These are phyloP conservation scores for Adelognathus sp. DNA, from an alignment of 2,888 invertebrate species.

Conservation along the genomic window DNA sequence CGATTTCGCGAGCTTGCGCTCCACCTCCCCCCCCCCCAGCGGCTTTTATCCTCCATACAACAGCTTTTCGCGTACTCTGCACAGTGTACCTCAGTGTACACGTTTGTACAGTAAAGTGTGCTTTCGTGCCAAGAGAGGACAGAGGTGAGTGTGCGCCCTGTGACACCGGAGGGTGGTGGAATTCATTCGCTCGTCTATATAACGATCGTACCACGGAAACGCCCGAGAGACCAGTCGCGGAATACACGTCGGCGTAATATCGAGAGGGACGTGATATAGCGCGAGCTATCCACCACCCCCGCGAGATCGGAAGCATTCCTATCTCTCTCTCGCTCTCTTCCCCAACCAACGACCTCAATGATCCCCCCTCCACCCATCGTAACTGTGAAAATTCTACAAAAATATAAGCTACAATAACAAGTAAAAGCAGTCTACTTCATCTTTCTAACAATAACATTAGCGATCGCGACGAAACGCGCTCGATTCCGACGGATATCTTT, in stretches of 20 bases:
- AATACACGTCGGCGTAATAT: conserved; percentile 25
- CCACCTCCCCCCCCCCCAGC: no score
- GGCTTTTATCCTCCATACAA: conserved; percentile 8
- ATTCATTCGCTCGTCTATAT: conserved; percentile 61
- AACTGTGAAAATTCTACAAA: no score
- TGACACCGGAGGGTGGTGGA: conserved; percentile 19
- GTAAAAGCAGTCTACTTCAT: no score
- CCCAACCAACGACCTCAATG: not conserved
- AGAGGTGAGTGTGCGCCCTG: conserved; percentile 53
- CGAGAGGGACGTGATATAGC: conserved; percentile 4
- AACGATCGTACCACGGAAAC: conserved; percentile 76
- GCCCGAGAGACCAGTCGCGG: conserved; percentile 66
- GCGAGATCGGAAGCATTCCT: conserved; percentile 53
- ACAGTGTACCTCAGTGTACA: conserved; percentile 12
- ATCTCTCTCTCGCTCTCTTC: conserved; percentile 24
- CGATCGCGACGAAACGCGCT: no score
- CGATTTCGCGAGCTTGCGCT: conserved; percentile 34
- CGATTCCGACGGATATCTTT: no score
- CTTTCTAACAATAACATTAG: no score
- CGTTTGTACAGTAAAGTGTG: conserved; percentile 2
- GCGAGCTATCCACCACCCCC: conserved; percentile 1
- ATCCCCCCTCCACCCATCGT: no score
- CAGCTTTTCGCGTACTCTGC: not conserved
- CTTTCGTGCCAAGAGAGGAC: not conserved
- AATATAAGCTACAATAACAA: no score